Evolutionary conservation across 2,888 invertebrate species (phyloP).

Genomic region (Augochlorella aurata): DNA sequence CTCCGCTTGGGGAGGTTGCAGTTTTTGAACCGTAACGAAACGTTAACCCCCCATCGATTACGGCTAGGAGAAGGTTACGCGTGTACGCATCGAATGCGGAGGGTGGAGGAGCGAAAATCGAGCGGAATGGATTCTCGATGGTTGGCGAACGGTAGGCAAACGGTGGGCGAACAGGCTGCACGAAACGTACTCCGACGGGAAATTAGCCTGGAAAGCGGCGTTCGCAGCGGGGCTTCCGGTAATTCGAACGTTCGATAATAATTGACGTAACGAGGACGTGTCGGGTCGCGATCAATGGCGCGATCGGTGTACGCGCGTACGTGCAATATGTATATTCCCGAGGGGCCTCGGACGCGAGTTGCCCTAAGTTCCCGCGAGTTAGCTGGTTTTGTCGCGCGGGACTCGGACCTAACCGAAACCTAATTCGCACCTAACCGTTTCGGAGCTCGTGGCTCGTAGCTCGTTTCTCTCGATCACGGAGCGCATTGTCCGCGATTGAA

Average conservation of each 20-base stretch:
- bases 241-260: conserved; percentile 75
- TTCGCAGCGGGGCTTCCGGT: conserved; percentile 71
- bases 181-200: conserved; percentile 65
- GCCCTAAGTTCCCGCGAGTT: not conserved
- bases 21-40: conserved; percentile 20
- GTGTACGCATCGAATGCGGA: not conserved
- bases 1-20: too few relatives aligned
- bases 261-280: conserved; percentile 77
- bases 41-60: conserved; percentile 1
- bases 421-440: conserved; percentile 2
- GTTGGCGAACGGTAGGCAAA: not conserved
- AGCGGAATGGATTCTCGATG: not conserved
- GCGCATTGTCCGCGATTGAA: conserved; percentile 48
- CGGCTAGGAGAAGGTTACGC: not conserved
- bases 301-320: conserved; percentile 57
- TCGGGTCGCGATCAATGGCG: conserved; percentile 64
- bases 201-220: conserved; percentile 70
- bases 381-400: conserved; percentile 7
- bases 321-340: conserved; percentile 33
- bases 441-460: not conserved
- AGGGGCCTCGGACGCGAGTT: not conserved
- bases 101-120: not conserved
- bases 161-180: not conserved
- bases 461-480: conserved; percentile 39
- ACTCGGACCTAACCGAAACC: conserved; percentile 28